Evolutionary conservation across 2,113 vertebrate genomes (phyloP).

Genomic region (Aplodontia rufa): DNA sequence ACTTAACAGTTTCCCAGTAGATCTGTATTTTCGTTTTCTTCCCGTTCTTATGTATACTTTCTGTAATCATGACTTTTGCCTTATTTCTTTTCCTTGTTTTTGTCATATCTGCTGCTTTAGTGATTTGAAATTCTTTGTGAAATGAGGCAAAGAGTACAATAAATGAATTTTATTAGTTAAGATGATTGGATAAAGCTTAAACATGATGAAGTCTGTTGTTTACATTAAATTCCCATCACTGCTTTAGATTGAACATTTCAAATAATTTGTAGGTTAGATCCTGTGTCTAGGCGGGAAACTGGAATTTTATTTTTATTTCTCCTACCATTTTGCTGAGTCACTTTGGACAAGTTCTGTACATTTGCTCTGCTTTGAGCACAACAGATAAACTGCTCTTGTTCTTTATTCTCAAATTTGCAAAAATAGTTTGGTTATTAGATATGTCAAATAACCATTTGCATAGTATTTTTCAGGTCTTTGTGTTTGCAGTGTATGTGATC

Average conservation of each 20-base stretch:
- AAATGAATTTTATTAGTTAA: constrained; percentile 16
- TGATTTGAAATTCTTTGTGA: constrained; percentile 41
- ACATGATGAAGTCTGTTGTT: neutral
- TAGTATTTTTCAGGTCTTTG: neutral
- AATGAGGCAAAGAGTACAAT: neutral
- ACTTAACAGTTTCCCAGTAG: neutral
- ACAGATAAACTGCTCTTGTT: neutral
- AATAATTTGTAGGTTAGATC: neutral
- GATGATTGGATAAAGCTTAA: neutral
- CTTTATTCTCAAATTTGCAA: constrained; percentile 9
- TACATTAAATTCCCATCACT: neutral
- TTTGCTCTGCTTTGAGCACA: neutral
- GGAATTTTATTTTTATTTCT: constrained; percentile 43
- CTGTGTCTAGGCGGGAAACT: neutral
- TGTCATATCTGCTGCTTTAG: neutral
- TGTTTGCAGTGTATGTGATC: neutral
- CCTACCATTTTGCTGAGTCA: neutral
- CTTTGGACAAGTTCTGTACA: neutral
- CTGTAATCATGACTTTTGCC: neutral
- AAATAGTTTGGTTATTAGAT: neutral
- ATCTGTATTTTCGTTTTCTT: constrained; percentile 15
- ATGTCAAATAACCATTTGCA: neutral
- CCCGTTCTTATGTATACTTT: neutral
- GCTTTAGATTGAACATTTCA: neutral
- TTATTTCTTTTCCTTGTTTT: neutral